Evolutionary conservation across 2,888 invertebrate genomes (phyloP).

Genomic region (Caradrina kadenii): DNA sequence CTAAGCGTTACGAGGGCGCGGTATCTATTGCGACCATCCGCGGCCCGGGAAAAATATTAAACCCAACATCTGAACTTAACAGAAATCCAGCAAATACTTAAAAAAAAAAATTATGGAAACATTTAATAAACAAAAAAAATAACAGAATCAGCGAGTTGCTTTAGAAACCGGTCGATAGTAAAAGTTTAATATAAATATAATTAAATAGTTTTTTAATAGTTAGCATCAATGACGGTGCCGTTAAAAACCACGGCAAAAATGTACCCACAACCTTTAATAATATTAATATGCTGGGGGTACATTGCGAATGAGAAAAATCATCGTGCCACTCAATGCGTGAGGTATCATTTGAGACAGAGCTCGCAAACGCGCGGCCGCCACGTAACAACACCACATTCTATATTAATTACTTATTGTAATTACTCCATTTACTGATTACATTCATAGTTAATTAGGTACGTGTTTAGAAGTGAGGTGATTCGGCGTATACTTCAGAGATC

Average conservation of each 20-base stretch:
- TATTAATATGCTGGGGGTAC: constrained; percentile 31
- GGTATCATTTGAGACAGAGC: constrained; percentile 46
- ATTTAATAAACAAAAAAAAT: too few relatives aligned
- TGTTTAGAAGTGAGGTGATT: constrained; percentile 6
- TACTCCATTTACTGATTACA: constrained; percentile 14
- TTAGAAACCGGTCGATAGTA: neutral
- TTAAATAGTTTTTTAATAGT: too few relatives aligned
- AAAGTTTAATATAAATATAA: too few relatives aligned
- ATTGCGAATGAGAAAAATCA: neutral
- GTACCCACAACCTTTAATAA: constrained; percentile 1
- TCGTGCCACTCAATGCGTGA: neutral
- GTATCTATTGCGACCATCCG: too few relatives aligned
- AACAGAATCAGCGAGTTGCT: neutral
- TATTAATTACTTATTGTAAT: constrained; percentile 20
- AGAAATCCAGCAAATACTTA: too few relatives aligned
- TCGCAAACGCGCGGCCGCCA: constrained; percentile 51
- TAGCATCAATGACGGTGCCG: neutral
- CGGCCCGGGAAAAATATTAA: too few relatives aligned
- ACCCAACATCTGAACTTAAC: too few relatives aligned
- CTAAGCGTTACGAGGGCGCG: too few relatives aligned
- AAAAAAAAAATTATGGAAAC: too few relatives aligned
- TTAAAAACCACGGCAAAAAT: neutral
- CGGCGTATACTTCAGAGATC: neutral
- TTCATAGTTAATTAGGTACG: constrained; percentile 5
- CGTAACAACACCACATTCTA: neutral